Base-by-base conservation (phyloP, 1,140 invertebrate genomes). In the Drosophila bocqueti region DNA sequence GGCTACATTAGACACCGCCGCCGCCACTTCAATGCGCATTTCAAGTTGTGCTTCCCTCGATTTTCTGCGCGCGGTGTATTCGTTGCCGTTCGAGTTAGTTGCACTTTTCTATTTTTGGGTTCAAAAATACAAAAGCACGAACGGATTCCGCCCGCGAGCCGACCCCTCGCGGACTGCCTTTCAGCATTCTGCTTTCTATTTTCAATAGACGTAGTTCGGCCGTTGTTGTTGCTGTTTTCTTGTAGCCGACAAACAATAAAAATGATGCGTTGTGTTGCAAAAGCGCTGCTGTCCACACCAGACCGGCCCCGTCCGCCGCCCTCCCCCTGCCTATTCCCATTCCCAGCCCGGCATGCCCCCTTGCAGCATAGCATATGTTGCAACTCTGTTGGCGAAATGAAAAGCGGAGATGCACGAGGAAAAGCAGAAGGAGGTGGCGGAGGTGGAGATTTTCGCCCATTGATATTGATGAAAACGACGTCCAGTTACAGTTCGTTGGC, bases 401-500 rank as follows among this genome's bases (percentile, higher is more conserved):
- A 71, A 68, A 46, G 45, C 63, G 65, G 46, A 76, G 75, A 55
- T 57, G 54, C 64, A 79, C 62, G 67, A 68, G 65, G 26, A 15
- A 52, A 11, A 38, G 34, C 15, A 65, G 54, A 34, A 66, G 31
- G 34, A 10, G 50, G 10, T 5, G n/a, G 49, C 16, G 47, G 40
- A 6, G n/a, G 54, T 18, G 67, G 45, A 73, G 69, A 73, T 72
- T 52, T 60, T 84, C 78, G 67, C 74, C 85, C 85, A 90, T 89
- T 89, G 81, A 90, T 89, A 89, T 89, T 89, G 84, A 89, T 89
- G 84, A 90, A 89, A 89, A 89, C 85, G 84, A 89, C 81, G 84
- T 89, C 85, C 85, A 89, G 85, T 89, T 90, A 89, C 85, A 89
- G 85, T 89, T 89, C 85, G 85, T 89, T 89, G 85, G 85, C 85